These are phyloP conservation scores for Lithodes maja DNA, from an alignment of 2,888 invertebrate species.

Conservation along the genomic window DNA sequence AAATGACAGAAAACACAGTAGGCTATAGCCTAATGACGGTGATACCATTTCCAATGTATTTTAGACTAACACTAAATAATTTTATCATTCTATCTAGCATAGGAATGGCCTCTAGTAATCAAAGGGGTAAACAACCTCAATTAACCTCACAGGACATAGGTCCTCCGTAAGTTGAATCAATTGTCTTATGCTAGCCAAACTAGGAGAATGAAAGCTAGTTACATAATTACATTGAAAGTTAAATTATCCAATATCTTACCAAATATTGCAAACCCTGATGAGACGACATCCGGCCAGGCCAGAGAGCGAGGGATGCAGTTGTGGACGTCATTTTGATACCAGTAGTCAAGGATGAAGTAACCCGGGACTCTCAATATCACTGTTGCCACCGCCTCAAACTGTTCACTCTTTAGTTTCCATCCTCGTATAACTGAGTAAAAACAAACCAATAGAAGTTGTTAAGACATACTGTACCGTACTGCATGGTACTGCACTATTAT, in stretches of 20 bases:
- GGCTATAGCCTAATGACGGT: too few relatives aligned
- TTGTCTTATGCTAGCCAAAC: too few relatives aligned
- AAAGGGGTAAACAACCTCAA: too few relatives aligned
- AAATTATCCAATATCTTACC: conserved; percentile 72
- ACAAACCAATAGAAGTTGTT: background rate
- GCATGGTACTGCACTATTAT: background rate
- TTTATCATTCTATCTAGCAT: too few relatives aligned
- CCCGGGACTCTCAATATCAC: conserved; percentile 76
- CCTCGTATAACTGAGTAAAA: conserved; percentile 42
- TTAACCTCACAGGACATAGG: too few relatives aligned
- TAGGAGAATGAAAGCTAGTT: too few relatives aligned
- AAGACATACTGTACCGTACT: background rate
- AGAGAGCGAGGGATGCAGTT: conserved; percentile 71
- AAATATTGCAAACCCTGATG: conserved; percentile 71
- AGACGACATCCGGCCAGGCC: conserved; percentile 69
- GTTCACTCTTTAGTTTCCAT: conserved; percentile 63
- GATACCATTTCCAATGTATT: too few relatives aligned
- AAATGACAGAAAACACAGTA: too few relatives aligned
- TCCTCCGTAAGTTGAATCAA: too few relatives aligned
- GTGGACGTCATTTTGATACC: conserved; percentile 74
- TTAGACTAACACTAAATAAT: too few relatives aligned
- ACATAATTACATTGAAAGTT: too few relatives aligned
- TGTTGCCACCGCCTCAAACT: conserved; percentile 72
- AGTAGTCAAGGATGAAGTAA: conserved; percentile 76
- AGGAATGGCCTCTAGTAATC: too few relatives aligned